These are phyloP conservation scores for Leptinotarsa peninsularis DNA, from an alignment of 2,888 invertebrate species.

Conservation along the genomic window DNA sequence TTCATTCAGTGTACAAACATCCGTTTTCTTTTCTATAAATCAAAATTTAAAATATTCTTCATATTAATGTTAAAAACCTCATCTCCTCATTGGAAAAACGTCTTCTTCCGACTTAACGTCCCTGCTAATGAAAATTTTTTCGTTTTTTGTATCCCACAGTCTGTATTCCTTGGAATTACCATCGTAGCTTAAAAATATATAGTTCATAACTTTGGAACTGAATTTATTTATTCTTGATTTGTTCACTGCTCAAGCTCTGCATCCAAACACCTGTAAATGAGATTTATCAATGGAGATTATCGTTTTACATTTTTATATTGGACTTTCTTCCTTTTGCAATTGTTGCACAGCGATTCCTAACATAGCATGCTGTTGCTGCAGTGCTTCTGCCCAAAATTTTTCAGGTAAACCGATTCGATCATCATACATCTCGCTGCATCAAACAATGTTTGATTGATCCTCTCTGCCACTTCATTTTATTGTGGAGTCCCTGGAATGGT, in stretches of 20 bases:
- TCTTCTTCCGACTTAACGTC: not conserved
- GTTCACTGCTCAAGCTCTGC: too few species aligned
- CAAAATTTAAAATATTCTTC: too few species aligned
- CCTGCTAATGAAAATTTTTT: not conserved
- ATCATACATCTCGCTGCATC: not conserved
- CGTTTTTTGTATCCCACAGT: not conserved
- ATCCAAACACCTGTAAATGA: too few species aligned
- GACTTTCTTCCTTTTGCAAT: too few species aligned
- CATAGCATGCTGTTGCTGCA: slow-evolving; percentile 7
- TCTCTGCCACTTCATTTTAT: slow-evolving; percentile 29
- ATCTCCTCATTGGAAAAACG: too few species aligned
- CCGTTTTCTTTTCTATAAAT: too few species aligned
- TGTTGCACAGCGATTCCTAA: slow-evolving; percentile 8
- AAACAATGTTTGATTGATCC: slow-evolving; percentile 27
- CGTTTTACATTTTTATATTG: too few species aligned
- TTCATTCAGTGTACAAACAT: too few species aligned
- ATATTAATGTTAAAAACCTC: not conserved
- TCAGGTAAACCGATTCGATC: slow-evolving; percentile 1
- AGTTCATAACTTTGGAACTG: not conserved
- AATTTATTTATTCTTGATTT: too few species aligned
- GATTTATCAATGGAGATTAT: too few species aligned
- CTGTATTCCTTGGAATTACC: not conserved
- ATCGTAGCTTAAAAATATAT: too few species aligned
- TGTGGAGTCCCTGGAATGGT: slow-evolving; percentile 27
- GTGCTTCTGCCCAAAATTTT: slow-evolving; percentile 15